Evolutionary conservation across 1,140 invertebrate genomes (phyloP).

Genomic region (Pogonomyrmex barbatus): DNA sequence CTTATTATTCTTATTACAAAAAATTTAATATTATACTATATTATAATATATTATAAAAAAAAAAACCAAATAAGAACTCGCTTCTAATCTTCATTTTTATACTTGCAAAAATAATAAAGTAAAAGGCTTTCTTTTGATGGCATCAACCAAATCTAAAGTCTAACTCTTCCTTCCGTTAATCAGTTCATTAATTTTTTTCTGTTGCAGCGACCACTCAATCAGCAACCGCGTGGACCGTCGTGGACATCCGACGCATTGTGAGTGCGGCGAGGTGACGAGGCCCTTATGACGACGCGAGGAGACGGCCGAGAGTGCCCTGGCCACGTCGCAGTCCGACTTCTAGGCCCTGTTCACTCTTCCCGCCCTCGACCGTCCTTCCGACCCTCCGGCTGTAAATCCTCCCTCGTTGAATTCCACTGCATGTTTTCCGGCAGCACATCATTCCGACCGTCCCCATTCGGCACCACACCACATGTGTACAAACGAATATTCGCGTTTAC

Average conservation of each 20-base stretch:
- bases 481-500: conserved; percentile 36
- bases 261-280: conserved; percentile 87
- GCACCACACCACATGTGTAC: conserved; percentile 24
- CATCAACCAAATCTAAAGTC: neutral
- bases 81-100: neutral
- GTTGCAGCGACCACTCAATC: conserved; percentile 88
- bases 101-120: neutral
- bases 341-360: conserved; percentile 71
- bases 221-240: conserved; percentile 88
- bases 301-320: conserved; percentile 88
- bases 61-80: neutral
- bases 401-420: conserved; percentile 35
- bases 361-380: conserved; percentile 62
- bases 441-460: conserved; percentile 18
- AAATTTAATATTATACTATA: neutral
- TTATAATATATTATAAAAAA: neutral
- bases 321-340: conserved; percentile 85
- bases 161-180: neutral
- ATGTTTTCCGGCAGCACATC: conserved; percentile 41
- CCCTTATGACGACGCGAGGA: conserved; percentile 89
- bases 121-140: neutral
- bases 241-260: conserved; percentile 84
- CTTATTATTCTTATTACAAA: neutral
- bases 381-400: neutral
- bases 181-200: conserved; percentile 71